Base-by-base conservation (phyloP, 2,888 invertebrate species). In the Pammene aurita region DNA sequence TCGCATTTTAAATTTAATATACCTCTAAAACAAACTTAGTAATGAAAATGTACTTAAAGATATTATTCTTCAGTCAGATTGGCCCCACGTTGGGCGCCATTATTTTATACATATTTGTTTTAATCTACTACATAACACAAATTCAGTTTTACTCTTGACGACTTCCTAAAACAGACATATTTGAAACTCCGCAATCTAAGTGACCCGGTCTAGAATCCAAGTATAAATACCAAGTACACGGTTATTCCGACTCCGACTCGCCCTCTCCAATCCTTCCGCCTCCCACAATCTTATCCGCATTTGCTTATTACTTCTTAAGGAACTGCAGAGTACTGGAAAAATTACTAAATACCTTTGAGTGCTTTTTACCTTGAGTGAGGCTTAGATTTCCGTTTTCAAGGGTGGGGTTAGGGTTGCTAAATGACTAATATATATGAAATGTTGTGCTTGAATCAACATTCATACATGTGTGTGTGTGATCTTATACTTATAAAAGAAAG, bases 301-400 rank as follows among this genome's bases (percentile, higher is more conserved):
- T 72, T 70, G 72, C 73, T 74, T 74, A 73, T 74, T 73, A 74
- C 72, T 72, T 54, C 74, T 71, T 62, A 67, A 67, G 67, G 72
- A 72, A 72, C 70, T 71, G 69, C 64, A 55, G 67, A 67, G 67
- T 62, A 62, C 67, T 62, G 67, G 61, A 61, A 61, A 65, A 26
- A n/a, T n/a, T n/a, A n/a, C n/a, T n/a, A 64, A 66, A 67, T 66
- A 58, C 67, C 67, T 67, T 62, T 60, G 54, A 67, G 66, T 60
- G 46, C 54, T 56, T 57, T 67, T 67, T 61, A 18, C 18, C 66
- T 67, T 35, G 66, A 66, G 60, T 46, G 61, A 18, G 48, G 48
- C 35, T 38, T 61, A 61, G 61, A 50, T 61, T 61, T 61, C 61
- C 61, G 61, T 26, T 38, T 61, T 50, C 16, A 48, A 61, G 50